These are phyloP conservation scores for Campoletis sonorensis DNA, from an alignment of 1,140 invertebrate genomes.

Conservation along the genomic window DNA sequence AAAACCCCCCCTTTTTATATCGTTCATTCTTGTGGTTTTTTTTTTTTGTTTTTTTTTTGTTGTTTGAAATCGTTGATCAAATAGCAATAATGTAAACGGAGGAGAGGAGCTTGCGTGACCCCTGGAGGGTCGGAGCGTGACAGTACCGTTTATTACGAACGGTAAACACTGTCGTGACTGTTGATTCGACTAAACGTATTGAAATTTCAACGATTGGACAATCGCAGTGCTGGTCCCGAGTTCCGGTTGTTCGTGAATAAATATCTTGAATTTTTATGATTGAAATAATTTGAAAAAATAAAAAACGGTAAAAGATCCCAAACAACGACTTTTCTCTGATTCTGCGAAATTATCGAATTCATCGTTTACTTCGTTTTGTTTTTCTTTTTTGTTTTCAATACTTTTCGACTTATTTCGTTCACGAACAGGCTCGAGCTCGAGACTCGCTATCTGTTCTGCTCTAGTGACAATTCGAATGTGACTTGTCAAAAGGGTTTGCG, in stretches of 20 bases:
- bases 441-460: slow-evolving; percentile 42
- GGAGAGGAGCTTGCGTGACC: not conserved
- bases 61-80: not conserved
- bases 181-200: slow-evolving; percentile 48
- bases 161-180: slow-evolving; percentile 40
- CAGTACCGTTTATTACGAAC: slow-evolving; percentile 1
- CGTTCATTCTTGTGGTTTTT: slow-evolving; percentile 16
- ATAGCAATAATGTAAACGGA: not conserved
- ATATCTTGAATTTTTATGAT: no score
- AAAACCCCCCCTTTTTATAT: no score
- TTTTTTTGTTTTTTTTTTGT: no score
- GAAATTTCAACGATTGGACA: slow-evolving; percentile 43
- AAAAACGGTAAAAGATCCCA: no score
- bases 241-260: not conserved
- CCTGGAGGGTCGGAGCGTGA: slow-evolving; percentile 12
- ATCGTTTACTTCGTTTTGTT: no score
- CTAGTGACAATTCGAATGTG: slow-evolving; percentile 39
- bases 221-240: slow-evolving; percentile 35
- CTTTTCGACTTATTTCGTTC: not conserved
- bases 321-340: not conserved
- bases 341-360: not conserved
- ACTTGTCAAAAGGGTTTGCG: slow-evolving; percentile 35
- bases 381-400: no score
- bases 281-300: no score
- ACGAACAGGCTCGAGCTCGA: not conserved